These are phyloP conservation scores for Drosophila ambigua DNA, from an alignment of 1,140 invertebrate genomes.

Conservation along the genomic window DNA sequence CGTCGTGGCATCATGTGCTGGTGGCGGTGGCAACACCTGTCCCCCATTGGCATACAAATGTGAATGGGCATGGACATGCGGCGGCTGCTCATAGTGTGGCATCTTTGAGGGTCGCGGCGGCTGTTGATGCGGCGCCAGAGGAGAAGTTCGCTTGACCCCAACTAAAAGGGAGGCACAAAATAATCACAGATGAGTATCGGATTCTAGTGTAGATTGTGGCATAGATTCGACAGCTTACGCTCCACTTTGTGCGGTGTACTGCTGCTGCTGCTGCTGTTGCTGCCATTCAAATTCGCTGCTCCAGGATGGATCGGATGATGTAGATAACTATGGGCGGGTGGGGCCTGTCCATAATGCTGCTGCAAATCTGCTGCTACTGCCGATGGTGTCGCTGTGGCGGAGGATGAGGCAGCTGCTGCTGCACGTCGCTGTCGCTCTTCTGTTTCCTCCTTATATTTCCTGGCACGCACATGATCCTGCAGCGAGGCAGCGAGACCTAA, in stretches of 20 bases:
- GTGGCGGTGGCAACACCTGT: constrained; percentile 53
- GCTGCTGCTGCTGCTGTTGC: constrained; percentile 16
- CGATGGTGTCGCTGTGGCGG: constrained; percentile 14
- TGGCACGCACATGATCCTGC: constrained; percentile 90
- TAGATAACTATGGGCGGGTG: constrained; percentile 59
- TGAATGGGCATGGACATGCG: constrained; percentile 14
- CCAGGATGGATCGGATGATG: constrained; percentile 44
- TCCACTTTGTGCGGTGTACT: constrained; percentile 76
- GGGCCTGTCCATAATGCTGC: constrained; percentile 56
- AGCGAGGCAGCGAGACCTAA: constrained; percentile 92
- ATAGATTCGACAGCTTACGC: constrained; percentile 49
- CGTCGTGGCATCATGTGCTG: constrained; percentile 67
- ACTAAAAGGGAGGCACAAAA: constrained; percentile 32
- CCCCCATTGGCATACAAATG: constrained; percentile 54
- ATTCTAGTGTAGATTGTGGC: background rate
- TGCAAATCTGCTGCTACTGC: too few relatives aligned
- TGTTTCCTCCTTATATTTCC: constrained; percentile 86
- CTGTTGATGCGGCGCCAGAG: constrained; percentile 71
- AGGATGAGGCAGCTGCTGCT: constrained; percentile 55
- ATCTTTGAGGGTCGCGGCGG: constrained; percentile 75
- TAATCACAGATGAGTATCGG: constrained; percentile 6
- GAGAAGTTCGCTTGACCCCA: constrained; percentile 78
- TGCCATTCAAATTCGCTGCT: constrained; percentile 26
- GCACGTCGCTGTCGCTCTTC: constrained; percentile 80
- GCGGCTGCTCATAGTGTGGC: constrained; percentile 67